Evolutionary conservation across 2,888 invertebrate genomes (phyloP).

Genomic region (Dryobotodes eremita): DNA sequence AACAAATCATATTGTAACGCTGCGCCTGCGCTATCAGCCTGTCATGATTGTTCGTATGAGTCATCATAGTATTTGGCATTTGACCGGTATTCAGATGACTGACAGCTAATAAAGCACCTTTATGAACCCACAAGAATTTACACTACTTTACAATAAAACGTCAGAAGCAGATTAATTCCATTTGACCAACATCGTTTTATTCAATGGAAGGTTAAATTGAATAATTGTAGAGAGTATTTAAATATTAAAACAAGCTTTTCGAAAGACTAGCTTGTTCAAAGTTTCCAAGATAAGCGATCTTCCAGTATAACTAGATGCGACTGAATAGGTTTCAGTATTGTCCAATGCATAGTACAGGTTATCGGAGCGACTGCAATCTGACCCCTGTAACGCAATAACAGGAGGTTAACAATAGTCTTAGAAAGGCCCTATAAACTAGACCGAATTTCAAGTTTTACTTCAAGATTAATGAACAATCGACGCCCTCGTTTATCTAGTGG

Average conservation of each 20-base stretch:
- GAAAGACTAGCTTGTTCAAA: background rate
- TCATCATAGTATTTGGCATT: conserved; percentile 47
- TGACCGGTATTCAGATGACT: conserved; percentile 21
- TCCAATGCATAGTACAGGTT: conserved; percentile 20
- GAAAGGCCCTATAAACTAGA: background rate
- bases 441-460: background rate
- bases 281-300: conserved; percentile 2
- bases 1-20: conserved; percentile 25
- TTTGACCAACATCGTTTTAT: conserved; percentile 5
- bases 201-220: background rate
- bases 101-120: conserved; percentile 52
- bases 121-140: conserved; percentile 27
- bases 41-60: conserved; percentile 44
- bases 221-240: background rate
- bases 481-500: background rate
- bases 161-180: conserved; percentile 31
- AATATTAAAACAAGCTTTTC: background rate
- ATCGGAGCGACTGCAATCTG: conserved; percentile 32
- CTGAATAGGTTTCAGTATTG: conserved; percentile 26
- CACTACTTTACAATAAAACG: conserved; percentile 16
- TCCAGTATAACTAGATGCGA: background rate
- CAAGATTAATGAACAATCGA: conserved; percentile 2
- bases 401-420: background rate
- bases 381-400: conserved; percentile 16
- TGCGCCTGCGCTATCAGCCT: conserved; percentile 8